Conservation (phyloP, 1,140 invertebrate species). For the Maconellicoccus hirsutus region DNA sequence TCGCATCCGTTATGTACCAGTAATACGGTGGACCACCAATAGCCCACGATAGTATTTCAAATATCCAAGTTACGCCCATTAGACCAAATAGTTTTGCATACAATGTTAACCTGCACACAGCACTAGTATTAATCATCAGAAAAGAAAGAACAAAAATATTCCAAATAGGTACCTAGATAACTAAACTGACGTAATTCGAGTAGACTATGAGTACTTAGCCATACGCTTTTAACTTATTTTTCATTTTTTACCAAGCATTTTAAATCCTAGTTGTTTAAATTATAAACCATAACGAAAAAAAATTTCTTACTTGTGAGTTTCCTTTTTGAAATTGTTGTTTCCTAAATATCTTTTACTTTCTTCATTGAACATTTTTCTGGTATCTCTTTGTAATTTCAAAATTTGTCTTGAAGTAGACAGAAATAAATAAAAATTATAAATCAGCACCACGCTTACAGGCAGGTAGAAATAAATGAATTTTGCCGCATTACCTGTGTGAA, state of each 20-base stretch:
- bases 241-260: no score
- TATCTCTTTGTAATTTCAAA: conserved; percentile 17
- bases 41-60: conserved; percentile 36
- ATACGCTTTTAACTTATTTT: no score
- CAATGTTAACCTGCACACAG: conserved; percentile 33
- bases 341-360: conserved; percentile 6
- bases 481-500: conserved; percentile 26
- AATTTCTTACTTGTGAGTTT: neutral
- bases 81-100: conserved; percentile 38
- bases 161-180: no score
- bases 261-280: no score
- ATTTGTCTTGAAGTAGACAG: conserved; percentile 33
- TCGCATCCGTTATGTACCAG: conserved; percentile 35
- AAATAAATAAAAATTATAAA: conserved; percentile 34
- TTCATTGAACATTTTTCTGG: conserved; percentile 12
- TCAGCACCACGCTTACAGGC: conserved; percentile 32
- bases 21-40: conserved; percentile 29
- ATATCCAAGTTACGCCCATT: conserved; percentile 38
- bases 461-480: conserved; percentile 30
- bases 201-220: no score
- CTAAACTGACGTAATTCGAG: no score
- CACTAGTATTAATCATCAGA: no score
- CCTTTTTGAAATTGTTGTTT: neutral
- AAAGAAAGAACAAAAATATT: no score
- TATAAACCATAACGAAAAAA: no score